Conservation (phyloP, 2,113 vertebrate species). For the Ceyx melanurus region DNA sequence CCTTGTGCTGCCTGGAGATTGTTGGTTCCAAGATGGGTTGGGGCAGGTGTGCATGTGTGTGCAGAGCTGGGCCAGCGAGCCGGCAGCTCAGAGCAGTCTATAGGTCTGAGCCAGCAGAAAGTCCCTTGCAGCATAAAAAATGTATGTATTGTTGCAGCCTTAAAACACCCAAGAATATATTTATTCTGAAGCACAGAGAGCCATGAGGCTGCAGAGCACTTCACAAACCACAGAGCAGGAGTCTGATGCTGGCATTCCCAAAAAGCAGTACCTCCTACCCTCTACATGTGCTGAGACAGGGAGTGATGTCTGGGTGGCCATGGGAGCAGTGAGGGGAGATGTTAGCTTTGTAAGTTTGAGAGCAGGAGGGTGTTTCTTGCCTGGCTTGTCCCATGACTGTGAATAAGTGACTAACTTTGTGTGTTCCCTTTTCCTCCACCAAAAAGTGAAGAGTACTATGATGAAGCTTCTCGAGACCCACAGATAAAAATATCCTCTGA, state of each 20-base stretch:
- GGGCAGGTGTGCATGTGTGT: background rate
- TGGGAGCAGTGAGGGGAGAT: background rate
- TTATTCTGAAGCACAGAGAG: background rate
- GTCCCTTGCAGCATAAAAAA: background rate
- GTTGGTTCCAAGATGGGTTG: background rate
- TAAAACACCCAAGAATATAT: background rate
- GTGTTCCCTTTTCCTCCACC: background rate
- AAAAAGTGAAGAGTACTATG: background rate
- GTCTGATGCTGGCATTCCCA: background rate
- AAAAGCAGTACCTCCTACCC: background rate
- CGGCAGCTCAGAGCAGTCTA: background rate
- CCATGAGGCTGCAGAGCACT: background rate
- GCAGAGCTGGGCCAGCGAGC: background rate
- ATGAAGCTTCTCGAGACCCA: background rate
- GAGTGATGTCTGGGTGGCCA: background rate
- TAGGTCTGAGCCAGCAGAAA: background rate
- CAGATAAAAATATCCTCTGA: background rate
- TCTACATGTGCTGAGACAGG: background rate
- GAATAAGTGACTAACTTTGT: background rate
- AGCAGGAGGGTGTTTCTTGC: background rate
- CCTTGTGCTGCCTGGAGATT: background rate
- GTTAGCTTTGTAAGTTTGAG: background rate
- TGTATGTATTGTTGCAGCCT: background rate
- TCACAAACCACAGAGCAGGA: background rate
- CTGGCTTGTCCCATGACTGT: background rate